These are phyloP conservation scores for Drosophila sp. DNA, from an alignment of 1,140 invertebrate species.

Conservation along the genomic window DNA sequence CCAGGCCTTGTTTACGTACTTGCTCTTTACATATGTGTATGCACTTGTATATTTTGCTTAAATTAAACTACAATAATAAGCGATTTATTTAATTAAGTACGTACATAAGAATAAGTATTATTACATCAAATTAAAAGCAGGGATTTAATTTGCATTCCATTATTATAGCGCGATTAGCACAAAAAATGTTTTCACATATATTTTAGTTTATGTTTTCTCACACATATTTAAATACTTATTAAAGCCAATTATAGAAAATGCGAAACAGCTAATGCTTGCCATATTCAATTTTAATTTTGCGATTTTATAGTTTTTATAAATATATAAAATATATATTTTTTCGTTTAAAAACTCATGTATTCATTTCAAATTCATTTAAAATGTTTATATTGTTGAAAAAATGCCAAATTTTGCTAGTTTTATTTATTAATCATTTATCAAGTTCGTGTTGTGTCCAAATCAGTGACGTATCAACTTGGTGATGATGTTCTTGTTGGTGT, in stretches of 20 bases:
- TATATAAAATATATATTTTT: conserved; percentile 79
- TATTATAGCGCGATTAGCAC: conserved; percentile 64
- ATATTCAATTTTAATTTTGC: conserved; percentile 66
- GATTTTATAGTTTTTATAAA: conserved; percentile 78
- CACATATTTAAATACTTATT: conserved; percentile 59
- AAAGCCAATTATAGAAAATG: conserved; percentile 80
- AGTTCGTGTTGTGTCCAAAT: conserved; percentile 32
- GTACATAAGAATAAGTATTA: conserved; percentile 64
- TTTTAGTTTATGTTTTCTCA: conserved; percentile 50
- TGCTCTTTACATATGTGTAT: conserved; percentile 59
- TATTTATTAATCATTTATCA: conserved; percentile 32
- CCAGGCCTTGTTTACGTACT: conserved; percentile 66
- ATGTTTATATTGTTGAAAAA: conserved; percentile 65
- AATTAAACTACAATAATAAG: conserved; percentile 83
- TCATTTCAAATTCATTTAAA: conserved; percentile 69
- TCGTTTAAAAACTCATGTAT: conserved; percentile 73
- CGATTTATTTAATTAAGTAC: conserved; percentile 67
- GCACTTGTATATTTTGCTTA: conserved; percentile 79
- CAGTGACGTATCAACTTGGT: conserved; percentile 36
- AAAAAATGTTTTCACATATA: conserved; percentile 34
- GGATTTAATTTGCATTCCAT: conserved; percentile 30
- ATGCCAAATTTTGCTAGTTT: conserved; percentile 62
- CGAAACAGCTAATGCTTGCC: conserved; percentile 67
- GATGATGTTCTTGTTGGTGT: conserved; percentile 22
- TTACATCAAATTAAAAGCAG: conserved; percentile 77